Percentiles rank a stretch among this genome's conserved stretches.
Conservation (phyloP, 1,140 invertebrate species). For the Lordiphosa mommai region DNA sequence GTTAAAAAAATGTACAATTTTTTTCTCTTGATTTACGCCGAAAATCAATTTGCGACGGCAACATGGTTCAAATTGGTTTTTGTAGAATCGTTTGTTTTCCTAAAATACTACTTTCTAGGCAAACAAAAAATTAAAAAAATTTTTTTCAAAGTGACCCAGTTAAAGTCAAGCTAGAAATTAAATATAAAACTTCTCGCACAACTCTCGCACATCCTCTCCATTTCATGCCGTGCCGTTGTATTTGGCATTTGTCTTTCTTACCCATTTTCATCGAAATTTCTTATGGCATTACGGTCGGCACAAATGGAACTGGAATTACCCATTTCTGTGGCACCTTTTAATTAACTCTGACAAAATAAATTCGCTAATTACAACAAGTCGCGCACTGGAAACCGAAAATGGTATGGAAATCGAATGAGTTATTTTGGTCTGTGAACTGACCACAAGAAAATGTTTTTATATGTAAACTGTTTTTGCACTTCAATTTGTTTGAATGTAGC, state of each 20-base stretch:
- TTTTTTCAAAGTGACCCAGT: too few relatives aligned
- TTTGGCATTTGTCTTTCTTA: constrained; percentile 32
- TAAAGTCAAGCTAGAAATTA: too few relatives aligned
- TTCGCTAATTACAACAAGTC: neutral
- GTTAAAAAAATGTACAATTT: too few relatives aligned
- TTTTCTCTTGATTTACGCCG: too few relatives aligned
- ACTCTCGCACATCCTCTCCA: constrained; percentile 3
- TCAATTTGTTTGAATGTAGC: neutral
- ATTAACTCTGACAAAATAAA: neutral
- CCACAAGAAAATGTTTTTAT: too few relatives aligned
- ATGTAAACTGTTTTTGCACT: neutral
- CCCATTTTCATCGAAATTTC: constrained; percentile 66
- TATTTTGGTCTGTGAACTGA: too few relatives aligned
- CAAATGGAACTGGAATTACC: constrained; percentile 76
- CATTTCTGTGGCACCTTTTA: constrained; percentile 38
- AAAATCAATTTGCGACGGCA: too few relatives aligned
- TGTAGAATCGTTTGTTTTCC: too few relatives aligned
- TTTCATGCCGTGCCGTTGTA: neutral
- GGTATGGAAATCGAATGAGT: constrained; percentile 1
- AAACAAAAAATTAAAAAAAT: too few relatives aligned
- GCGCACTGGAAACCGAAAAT: neutral
- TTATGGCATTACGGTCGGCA: constrained; percentile 64
- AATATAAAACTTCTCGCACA: constrained; percentile 9
- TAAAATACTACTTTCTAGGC: too few relatives aligned
- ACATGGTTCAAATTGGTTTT: too few relatives aligned